phyloP scores from a whole-genome alignment of 2,888 invertebrate species.

The Chloromyia formosa region DNA sequence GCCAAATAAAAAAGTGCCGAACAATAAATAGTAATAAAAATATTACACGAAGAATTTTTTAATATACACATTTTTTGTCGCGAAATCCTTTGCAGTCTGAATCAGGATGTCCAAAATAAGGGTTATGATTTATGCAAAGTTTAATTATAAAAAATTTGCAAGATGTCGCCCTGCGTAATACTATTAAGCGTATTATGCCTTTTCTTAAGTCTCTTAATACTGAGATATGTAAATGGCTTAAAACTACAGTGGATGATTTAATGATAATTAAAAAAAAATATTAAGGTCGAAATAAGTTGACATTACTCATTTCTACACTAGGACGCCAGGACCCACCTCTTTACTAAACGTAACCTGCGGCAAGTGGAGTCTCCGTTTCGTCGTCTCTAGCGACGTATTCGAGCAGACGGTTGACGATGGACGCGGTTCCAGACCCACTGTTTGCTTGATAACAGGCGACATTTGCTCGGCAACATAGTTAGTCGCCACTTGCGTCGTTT shows the following conservation, averaged over 20 bases:
- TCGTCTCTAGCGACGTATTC: constrained; percentile 70
- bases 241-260: no score
- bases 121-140: no score
- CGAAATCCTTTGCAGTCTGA: not conserved
- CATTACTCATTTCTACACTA: constrained; percentile 69
- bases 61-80: constrained; percentile 1
- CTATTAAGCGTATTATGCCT: constrained; percentile 25
- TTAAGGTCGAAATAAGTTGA: no score
- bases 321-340: constrained; percentile 90
- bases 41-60: not conserved
- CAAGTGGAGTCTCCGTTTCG: constrained; percentile 73
- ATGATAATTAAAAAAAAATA: not conserved
- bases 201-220: no score
- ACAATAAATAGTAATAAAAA: constrained; percentile 17
- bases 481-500: constrained; percentile 52
- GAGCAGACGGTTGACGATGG: constrained; percentile 76
- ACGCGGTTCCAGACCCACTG: constrained; percentile 62
- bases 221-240: no score
- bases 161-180: no score
- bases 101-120: no score
- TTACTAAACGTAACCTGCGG: constrained; percentile 88
- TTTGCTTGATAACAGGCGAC: constrained; percentile 55
- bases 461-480: constrained; percentile 53
- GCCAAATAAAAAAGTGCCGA: constrained; percentile 30
- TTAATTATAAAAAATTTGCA: no score